phyloP scores from a whole-genome alignment of 2,113 vertebrate genomes.

The Grallaria varia region DNA sequence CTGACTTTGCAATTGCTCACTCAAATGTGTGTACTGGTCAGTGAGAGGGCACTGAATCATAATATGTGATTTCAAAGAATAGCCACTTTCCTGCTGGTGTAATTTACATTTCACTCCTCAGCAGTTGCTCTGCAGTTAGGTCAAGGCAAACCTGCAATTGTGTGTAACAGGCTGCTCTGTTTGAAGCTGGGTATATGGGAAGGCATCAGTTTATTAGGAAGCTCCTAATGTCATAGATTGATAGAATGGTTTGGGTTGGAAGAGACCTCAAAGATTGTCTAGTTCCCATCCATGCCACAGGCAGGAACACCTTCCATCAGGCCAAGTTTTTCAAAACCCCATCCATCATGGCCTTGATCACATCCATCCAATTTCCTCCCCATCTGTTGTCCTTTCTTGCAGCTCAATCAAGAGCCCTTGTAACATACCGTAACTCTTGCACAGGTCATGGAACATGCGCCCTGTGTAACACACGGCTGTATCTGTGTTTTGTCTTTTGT shows the following conservation, averaged over 20 bases:
- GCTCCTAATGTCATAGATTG: not conserved
- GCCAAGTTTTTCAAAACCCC: not conserved
- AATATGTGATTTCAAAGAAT: not conserved
- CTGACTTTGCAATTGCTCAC: not conserved
- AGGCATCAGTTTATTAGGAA: not conserved
- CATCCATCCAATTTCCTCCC: not conserved
- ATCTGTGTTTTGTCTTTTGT: not conserved
- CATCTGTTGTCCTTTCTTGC: fast-evolving
- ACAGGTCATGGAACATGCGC: fast-evolving
- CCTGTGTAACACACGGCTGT: not conserved
- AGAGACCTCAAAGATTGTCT: not conserved
- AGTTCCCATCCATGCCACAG: not conserved
- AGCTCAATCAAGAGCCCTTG: not conserved
- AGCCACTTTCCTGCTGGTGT: not conserved
- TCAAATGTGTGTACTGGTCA: not conserved
- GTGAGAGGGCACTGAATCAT: not conserved
- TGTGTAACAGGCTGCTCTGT: not conserved
- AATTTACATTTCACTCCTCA: not conserved
- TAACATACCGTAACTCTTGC: fast-evolving
- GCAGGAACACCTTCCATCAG: not conserved
- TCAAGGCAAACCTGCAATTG: not conserved
- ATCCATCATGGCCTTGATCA: not conserved
- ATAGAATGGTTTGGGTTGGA: not conserved
- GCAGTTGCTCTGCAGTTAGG: not conserved
- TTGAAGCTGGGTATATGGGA: not conserved